phyloP scores from a whole-genome alignment of 2,888 invertebrate genomes.

The Drosophila robusta region DNA sequence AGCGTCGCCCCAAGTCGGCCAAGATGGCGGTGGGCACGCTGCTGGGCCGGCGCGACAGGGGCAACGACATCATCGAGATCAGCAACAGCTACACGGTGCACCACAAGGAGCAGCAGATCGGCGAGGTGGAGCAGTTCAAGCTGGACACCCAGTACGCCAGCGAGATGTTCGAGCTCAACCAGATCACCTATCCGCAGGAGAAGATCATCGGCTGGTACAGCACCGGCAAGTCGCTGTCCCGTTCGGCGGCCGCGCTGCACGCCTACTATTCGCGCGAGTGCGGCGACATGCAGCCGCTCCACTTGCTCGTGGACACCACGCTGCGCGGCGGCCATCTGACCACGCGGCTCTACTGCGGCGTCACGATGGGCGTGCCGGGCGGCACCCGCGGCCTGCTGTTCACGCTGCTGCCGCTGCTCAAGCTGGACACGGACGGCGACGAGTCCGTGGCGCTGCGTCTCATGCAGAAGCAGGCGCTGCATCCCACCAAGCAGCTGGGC shows the following conservation, averaged over 20 bases:
- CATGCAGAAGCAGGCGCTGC: slow-evolving; percentile 48
- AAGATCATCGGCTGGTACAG: slow-evolving; percentile 64
- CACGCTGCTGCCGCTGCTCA: slow-evolving; percentile 47
- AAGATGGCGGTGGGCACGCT: slow-evolving; percentile 58
- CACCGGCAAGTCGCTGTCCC: slow-evolving; percentile 52
- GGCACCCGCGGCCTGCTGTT: slow-evolving; percentile 62
- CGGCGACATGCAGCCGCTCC: slow-evolving; percentile 49
- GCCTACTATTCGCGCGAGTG: slow-evolving; percentile 52
- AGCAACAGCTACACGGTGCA: slow-evolving; percentile 54
- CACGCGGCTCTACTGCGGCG: slow-evolving; percentile 51
- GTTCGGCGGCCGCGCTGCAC: slow-evolving; percentile 42
- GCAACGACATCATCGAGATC: slow-evolving; percentile 48
- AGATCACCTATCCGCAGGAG: slow-evolving; percentile 54
- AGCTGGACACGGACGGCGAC: slow-evolving; percentile 18
- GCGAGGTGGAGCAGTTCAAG: slow-evolving; percentile 45
- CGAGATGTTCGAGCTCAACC: slow-evolving; percentile 57
- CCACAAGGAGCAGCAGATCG: slow-evolving; percentile 44
- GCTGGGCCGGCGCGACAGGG: slow-evolving; percentile 45
- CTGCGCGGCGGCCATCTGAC: slow-evolving; percentile 36
- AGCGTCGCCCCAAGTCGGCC: slow-evolving; percentile 52
- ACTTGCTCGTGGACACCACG: slow-evolving; percentile 56
- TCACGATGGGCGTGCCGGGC: slow-evolving; percentile 60
- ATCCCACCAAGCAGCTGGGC: slow-evolving; percentile 28
- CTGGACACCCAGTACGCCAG: slow-evolving; percentile 53
- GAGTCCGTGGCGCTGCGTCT: slow-evolving; percentile 46